Evolutionary conservation across 1,140 invertebrate genomes (phyloP).

Genomic region (Grapholita molesta): DNA sequence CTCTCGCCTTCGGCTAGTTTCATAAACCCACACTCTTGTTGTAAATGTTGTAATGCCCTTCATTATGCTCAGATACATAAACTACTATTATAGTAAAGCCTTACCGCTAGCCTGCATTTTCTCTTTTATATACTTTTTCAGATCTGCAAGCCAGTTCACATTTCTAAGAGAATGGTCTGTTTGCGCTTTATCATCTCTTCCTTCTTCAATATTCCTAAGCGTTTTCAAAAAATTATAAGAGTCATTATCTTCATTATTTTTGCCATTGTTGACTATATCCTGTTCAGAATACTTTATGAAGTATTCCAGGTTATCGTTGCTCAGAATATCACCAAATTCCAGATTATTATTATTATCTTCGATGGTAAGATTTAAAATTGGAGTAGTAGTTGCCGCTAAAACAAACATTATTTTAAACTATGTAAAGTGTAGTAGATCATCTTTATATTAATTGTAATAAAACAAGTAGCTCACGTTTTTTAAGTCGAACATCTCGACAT

Average conservation of each 20-base stretch:
- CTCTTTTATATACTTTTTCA: neutral
- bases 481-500: no score
- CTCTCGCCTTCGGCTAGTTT: no score
- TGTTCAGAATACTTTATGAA: neutral
- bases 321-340: conserved; percentile 26
- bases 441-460: no score
- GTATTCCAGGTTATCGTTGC: neutral
- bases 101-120: neutral
- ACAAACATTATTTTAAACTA: neutral
- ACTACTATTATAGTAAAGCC: neutral
- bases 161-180: neutral
- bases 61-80: no score
- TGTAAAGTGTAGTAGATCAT: no score
- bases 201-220: conserved; percentile 26
- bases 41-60: no score
- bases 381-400: neutral
- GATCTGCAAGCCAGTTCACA: neutral
- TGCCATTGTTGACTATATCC: neutral
- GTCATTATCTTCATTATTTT: neutral
- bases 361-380: neutral
- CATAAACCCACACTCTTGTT: no score
- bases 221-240: conserved; percentile 15
- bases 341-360: conserved; percentile 11
- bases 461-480: no score
- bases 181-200: neutral